A percentile compares a stretch with the other conserved stretches of the same genome.
Conservation (phyloP, 2,113 vertebrate species). For the Lepisosteus osseus region DNA sequence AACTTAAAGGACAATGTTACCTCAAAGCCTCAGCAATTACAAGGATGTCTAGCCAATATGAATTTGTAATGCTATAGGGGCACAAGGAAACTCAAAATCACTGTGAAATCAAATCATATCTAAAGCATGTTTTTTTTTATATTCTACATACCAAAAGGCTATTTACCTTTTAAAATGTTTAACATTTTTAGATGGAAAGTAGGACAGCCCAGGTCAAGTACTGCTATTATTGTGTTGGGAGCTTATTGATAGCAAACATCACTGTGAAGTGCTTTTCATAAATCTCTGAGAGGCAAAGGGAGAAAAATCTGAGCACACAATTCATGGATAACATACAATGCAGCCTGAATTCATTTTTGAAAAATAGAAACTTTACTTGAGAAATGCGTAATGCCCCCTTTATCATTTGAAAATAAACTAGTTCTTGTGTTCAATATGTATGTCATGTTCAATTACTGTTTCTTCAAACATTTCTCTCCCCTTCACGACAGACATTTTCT, state of each 20-base stretch:
- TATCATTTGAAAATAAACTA: slow-evolving; percentile 1
- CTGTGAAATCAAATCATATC: neutral
- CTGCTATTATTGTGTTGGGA: slow-evolving; percentile 4
- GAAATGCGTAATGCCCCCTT: neutral
- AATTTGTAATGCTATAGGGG: too few species aligned
- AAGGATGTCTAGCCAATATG: neutral
- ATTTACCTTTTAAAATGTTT: neutral
- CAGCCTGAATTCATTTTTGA: neutral
- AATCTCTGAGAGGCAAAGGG: neutral
- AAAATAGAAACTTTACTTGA: neutral
- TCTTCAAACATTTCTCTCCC: too few species aligned
- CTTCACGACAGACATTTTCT: too few species aligned
- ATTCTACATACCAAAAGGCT: neutral
- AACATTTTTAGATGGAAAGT: neutral
- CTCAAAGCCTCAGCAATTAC: neutral
- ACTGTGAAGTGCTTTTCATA: neutral
- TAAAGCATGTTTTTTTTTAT: neutral
- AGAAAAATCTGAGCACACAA: neutral
- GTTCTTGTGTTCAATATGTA: neutral
- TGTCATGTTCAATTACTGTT: too few species aligned
- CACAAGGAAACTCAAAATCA: neutral
- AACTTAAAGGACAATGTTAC: too few species aligned
- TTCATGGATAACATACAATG: neutral
- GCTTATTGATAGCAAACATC: neutral
- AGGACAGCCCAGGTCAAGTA: neutral